Conservation (phyloP, 23 tunicate genomes). For the Clavelina lepadiformis region DNA sequence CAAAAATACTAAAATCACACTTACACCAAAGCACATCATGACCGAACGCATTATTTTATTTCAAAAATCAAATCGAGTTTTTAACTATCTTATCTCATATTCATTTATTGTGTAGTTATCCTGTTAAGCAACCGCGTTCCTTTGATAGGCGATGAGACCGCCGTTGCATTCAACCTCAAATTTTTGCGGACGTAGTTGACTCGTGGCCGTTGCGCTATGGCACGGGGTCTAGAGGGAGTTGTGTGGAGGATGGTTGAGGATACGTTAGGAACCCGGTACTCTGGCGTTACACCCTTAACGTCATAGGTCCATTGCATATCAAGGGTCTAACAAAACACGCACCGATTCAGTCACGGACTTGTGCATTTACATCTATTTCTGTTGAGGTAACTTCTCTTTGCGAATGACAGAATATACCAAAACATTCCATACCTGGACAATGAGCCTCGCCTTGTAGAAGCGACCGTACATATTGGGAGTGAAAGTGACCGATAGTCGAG, state of each 20-base stretch:
- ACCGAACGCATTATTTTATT: too few relatives aligned
- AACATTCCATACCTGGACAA: conserved; percentile 78
- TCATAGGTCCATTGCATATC: conserved; percentile 98
- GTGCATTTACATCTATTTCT: too few relatives aligned
- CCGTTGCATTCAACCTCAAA: conserved; percentile 63
- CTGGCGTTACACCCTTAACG: conserved; percentile 66
- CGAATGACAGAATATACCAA: too few relatives aligned
- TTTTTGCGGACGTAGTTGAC: conserved; percentile 70
- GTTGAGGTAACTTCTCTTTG: too few relatives aligned
- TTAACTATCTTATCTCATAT: too few relatives aligned
- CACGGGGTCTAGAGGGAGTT: conserved; percentile 14
- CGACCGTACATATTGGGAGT: conserved; percentile 76
- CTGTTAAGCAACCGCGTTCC: conserved; percentile 35
- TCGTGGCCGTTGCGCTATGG: conserved; percentile 31
- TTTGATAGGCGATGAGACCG: conserved; percentile 81
- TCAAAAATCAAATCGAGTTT: too few relatives aligned
- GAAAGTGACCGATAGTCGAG: conserved; percentile 59
- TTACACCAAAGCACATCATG: too few relatives aligned
- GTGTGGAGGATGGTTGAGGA: conserved; percentile 48
- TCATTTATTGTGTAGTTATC: conserved; percentile 11
- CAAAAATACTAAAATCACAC: too few relatives aligned
- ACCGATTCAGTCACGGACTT: too few relatives aligned
- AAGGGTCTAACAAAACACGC: conserved; percentile 43
- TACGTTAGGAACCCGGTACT: conserved; percentile 51
- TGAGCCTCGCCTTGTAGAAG: conserved; percentile 58